phyloP scores from a whole-genome alignment of 2,888 invertebrate species.

The Noctua pronuba region DNA sequence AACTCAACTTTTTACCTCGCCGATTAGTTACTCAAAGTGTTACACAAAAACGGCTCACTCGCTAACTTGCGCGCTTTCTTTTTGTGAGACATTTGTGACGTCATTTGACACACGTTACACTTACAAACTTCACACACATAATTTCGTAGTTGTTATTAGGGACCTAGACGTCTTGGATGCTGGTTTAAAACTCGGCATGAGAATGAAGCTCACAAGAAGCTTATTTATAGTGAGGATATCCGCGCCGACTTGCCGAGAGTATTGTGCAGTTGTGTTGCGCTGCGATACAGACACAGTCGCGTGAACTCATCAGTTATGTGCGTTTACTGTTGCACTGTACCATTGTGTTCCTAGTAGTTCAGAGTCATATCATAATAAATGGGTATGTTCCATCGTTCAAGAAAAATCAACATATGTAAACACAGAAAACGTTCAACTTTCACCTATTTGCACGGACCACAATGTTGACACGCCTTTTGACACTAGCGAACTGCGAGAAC shows the following conservation, averaged over 20 bases:
- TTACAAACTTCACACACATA: neutral
- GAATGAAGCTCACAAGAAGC: conserved; percentile 47
- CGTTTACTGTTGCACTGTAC: neutral
- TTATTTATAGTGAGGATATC: conserved; percentile 53
- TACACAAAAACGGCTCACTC: conserved; percentile 67
- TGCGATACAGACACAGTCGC: neutral
- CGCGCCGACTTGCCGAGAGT: conserved; percentile 13
- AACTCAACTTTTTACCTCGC: conserved; percentile 68
- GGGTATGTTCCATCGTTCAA: neutral
- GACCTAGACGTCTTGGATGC: conserved; percentile 9
- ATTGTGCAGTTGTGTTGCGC: conserved; percentile 2
- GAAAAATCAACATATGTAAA: neutral
- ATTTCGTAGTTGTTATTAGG: neutral
- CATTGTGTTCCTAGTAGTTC: neutral
- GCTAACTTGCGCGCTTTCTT: conserved; percentile 61
- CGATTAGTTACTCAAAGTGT: conserved; percentile 72
- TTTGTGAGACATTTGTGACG: conserved; percentile 47
- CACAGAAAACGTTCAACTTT: neutral
- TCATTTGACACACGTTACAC: conserved; percentile 24
- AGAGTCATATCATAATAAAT: neutral
- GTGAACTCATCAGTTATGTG: conserved; percentile 6
- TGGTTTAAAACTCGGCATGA: conserved; percentile 20
- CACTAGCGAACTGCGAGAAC: neutral
- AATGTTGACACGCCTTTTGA: neutral
- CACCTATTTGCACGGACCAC: neutral